Evolutionary conservation across 1,140 invertebrate species (phyloP), one percentile per base, ranked within the genome.

Genomic region (Charaxes varanes): DNA sequence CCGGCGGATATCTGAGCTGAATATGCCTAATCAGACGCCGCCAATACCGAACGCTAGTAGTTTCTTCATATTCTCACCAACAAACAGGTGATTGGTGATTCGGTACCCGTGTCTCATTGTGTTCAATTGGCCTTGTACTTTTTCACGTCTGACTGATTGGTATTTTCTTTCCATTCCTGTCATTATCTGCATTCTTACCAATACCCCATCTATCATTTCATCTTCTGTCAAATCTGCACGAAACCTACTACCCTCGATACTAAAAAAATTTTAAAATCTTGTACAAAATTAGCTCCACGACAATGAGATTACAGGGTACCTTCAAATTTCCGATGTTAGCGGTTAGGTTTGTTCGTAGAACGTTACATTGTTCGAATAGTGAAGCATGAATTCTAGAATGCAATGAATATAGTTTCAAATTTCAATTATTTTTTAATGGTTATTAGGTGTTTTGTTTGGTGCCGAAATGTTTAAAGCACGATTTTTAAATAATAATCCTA

Each of bases 61-160:
- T 59, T 97, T 99, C 86, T 99, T 99, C 89, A 87, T 99, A 78
- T 97, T 99, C 85, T 94, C 93, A 56, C 92, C 91, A 72, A 96
- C 90, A 16, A 99, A 98, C 89, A 94, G 92, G 94, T 97, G 87
- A 89, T 65, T 72, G 58, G 66, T 69, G 65, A 50, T 59, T 44
- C 46, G 62, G 70, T 72, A 76, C 68, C 72, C 61, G 54, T 76
- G 62, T 72, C 76, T 83, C 79, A 80, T 83, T 83, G 76, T 77
- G 49, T 26, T 51, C 31, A 17, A 74, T 71, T 69, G 72, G 66
- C 65, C 48, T 50, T 31, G 7, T 64, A 45, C 54, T 55, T 53
- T 62, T 40, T 33, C 40, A 37, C 35, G 44, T 44, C 53, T 56
- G 42, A 27, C 24, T 36, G 40, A 55, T 52, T 63, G 44, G 38